Percentiles rank a stretch among this genome's conserved stretches.
Conservation (phyloP, 2,113 vertebrate species). For the Perca flavescens region DNA sequence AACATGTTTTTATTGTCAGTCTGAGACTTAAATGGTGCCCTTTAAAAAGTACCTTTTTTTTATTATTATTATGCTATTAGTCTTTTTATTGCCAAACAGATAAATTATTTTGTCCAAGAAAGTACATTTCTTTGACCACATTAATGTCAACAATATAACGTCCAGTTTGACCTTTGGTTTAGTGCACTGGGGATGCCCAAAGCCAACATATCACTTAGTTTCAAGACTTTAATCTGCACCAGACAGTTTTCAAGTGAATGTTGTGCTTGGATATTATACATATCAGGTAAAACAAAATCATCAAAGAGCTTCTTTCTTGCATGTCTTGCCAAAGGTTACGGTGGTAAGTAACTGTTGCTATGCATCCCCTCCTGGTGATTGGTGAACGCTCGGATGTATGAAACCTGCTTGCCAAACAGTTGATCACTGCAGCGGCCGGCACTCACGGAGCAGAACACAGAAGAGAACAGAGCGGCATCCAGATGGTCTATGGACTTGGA, state of each 20-base stretch:
- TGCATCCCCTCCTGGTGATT: conserved; percentile 49
- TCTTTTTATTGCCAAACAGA: neutral
- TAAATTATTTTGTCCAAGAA: conserved; percentile 11
- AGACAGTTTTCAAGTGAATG: neutral
- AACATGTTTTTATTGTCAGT: conserved; percentile 9
- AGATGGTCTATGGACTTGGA: conserved; percentile 75
- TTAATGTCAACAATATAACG: neutral
- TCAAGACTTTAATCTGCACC: neutral
- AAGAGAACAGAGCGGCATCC: conserved; percentile 67
- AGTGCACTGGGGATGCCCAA: neutral
- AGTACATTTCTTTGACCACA: conserved; percentile 20
- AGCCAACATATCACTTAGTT: neutral
- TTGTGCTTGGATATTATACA: neutral
- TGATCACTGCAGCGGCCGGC: conserved; percentile 68
- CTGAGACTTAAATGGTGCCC: neutral
- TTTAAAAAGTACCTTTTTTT: conserved; percentile 32
- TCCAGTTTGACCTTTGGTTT: conserved; percentile 23
- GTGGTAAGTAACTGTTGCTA: conserved; percentile 68
- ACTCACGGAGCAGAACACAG: conserved; percentile 60
- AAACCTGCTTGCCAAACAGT: conserved; percentile 61
- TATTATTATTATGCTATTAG: conserved; percentile 13
- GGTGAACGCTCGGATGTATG: conserved; percentile 40
- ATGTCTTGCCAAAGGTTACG: conserved; percentile 50
- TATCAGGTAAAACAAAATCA: too few species aligned
- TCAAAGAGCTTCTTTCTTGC: conserved; percentile 14